Conservation (phyloP, 2,113 vertebrate species). For the Galemys pyrenaicus region DNA sequence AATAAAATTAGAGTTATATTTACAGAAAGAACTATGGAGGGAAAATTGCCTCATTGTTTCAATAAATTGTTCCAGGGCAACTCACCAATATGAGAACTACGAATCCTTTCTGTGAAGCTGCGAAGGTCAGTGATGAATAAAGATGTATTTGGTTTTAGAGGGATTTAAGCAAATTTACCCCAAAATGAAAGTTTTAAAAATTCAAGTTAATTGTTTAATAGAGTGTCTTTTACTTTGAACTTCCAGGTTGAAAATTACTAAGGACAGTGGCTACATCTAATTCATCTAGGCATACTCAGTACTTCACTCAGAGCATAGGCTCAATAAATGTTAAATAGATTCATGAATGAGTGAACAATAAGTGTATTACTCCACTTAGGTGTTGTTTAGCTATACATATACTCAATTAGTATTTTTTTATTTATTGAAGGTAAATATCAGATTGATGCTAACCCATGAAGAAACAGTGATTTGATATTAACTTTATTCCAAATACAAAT, state of each 20-base stretch:
- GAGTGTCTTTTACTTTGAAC: not conserved
- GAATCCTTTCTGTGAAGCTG: slow-evolving; percentile 12
- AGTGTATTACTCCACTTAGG: not conserved
- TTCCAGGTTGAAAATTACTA: not conserved
- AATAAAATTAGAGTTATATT: slow-evolving; percentile 52
- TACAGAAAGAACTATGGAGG: slow-evolving; percentile 28
- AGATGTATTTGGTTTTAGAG: slow-evolving; percentile 18
- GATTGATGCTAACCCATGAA: not conserved
- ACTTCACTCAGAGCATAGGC: not conserved
- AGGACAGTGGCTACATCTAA: not conserved
- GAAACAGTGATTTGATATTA: not conserved
- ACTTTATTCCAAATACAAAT: slow-evolving; percentile 21
- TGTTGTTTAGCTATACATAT: not conserved
- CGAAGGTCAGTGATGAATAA: not conserved
- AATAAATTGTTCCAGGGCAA: not conserved
- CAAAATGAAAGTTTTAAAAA: slow-evolving; percentile 16
- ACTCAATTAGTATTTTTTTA: not conserved
- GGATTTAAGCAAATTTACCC: slow-evolving; percentile 54
- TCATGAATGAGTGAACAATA: not conserved
- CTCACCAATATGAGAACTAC: not conserved
- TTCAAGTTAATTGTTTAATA: not conserved
- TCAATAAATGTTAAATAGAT: not conserved
- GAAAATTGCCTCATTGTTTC: not conserved
- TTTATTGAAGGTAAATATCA: not conserved
- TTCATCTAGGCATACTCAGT: not conserved